Evolutionary conservation across 2,797 vertebrate species (phyloP).

Genomic region (Lithobates sylvaticus): DNA sequence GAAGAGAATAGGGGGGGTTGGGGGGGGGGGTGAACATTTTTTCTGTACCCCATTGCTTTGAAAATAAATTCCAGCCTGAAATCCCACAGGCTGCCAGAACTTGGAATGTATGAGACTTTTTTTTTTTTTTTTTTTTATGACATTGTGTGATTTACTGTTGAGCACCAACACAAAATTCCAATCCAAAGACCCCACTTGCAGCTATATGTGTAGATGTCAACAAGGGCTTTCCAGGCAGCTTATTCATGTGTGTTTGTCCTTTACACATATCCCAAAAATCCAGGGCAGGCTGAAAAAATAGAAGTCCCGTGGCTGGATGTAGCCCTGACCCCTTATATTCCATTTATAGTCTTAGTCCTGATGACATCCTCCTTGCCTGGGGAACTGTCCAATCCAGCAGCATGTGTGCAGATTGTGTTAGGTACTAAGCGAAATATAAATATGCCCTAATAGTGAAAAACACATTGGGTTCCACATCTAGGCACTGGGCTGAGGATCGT

Average conservation of each 20-base stretch:
- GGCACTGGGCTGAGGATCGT: slow-evolving; percentile 76
- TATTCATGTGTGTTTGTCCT: slow-evolving; percentile 66
- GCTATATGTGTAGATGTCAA: slow-evolving; percentile 56
- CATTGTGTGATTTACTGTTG: slow-evolving; percentile 71
- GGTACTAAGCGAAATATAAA: slow-evolving; percentile 86
- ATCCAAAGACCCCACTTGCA: slow-evolving; percentile 50
- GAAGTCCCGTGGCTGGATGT: slow-evolving; percentile 71
- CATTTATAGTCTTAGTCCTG: slow-evolving; percentile 83
- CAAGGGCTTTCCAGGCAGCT: slow-evolving; percentile 58
- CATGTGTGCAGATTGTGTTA: slow-evolving; percentile 77
- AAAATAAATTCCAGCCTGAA: slow-evolving; percentile 77
- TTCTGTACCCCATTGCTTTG: slow-evolving; percentile 65
- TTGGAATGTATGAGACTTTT: slow-evolving; percentile 22
- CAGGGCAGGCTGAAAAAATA: slow-evolving; percentile 66
- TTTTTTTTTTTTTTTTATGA: no score
- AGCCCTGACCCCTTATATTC: slow-evolving; percentile 77
- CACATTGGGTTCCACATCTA: slow-evolving; percentile 75
- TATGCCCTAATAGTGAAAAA: slow-evolving; percentile 77
- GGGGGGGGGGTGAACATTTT: slow-evolving; percentile 39
- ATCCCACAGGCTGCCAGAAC: slow-evolving; percentile 68
- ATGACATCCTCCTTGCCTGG: slow-evolving; percentile 82
- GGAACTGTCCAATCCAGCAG: slow-evolving; percentile 83
- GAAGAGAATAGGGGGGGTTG: slow-evolving; percentile 62
- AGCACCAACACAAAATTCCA: slow-evolving; percentile 71
- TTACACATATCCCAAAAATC: slow-evolving; percentile 60